A percentile compares a stretch with the other conserved stretches of the same genome.
Evolutionary conservation across 2,888 invertebrate species (phyloP).

Genomic region (Nipponacmea schrenckii): DNA sequence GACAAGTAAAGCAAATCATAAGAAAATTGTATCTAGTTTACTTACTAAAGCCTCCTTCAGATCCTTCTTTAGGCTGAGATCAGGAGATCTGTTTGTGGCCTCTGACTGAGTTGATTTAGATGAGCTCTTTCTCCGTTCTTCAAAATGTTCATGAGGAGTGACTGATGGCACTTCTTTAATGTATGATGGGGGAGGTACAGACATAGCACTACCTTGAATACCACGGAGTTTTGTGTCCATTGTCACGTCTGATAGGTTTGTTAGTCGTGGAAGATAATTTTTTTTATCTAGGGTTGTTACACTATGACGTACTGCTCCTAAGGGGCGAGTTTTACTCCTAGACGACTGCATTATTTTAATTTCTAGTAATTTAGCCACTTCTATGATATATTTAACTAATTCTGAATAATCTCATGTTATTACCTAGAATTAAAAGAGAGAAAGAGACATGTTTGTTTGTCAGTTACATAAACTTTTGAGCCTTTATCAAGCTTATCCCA

Average conservation of each 20-base stretch:
- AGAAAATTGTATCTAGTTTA: neutral
- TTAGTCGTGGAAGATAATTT: slow-evolving; percentile 22
- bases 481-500: no score
- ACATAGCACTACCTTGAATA: slow-evolving; percentile 45
- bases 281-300: slow-evolving; percentile 18
- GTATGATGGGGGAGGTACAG: slow-evolving; percentile 41
- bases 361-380: no score
- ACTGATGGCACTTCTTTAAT: neutral
- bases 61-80: slow-evolving; percentile 47
- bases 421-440: no score
- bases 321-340: slow-evolving; percentile 20
- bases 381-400: no score
- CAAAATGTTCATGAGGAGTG: slow-evolving; percentile 2
- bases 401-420: no score
- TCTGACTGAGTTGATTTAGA: slow-evolving; percentile 40
- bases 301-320: slow-evolving; percentile 23
- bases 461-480: no score
- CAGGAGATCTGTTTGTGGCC: slow-evolving; percentile 39
- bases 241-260: slow-evolving; percentile 11
- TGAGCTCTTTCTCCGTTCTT: slow-evolving; percentile 21
- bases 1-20: neutral
- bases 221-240: slow-evolving; percentile 30
- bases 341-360: neutral
- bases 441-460: no score
- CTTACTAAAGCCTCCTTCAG: slow-evolving; percentile 49